phyloP scores from a whole-genome alignment of 2,797 vertebrate genomes.

The Sarcophilus harrisii region DNA sequence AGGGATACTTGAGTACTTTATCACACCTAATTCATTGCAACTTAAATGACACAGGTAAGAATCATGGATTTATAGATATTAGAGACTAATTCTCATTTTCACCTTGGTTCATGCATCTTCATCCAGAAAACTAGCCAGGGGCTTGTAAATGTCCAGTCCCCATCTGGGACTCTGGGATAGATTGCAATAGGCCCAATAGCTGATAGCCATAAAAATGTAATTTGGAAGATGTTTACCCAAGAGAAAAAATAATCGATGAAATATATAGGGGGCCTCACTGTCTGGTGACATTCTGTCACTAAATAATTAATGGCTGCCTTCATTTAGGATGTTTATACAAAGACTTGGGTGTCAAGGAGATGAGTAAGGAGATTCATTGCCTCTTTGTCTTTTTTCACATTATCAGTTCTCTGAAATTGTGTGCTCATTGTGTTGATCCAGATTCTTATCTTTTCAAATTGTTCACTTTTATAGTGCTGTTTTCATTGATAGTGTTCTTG shows the following conservation, averaged over 20 bases:
- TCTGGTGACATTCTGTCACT: not conserved
- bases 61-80: not conserved
- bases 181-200: not conserved
- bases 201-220: not conserved
- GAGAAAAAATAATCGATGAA: not conserved
- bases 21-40: not conserved
- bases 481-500: no score
- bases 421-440: no score
- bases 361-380: not conserved
- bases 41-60: not conserved
- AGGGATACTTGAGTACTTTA: not conserved
- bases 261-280: not conserved
- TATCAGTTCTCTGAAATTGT: no score
- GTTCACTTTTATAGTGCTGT: no score
- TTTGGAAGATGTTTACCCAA: not conserved
- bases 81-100: not conserved
- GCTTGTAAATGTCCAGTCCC: not conserved
- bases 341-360: not conserved
- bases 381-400: not conserved
- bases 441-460: no score
- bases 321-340: not conserved
- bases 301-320: not conserved
- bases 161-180: not conserved
- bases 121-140: not conserved
- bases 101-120: not conserved